A percentile compares a stretch with the other conserved stretches of the same genome.
phyloP scores from a whole-genome alignment of 2,113 vertebrate genomes.

The Microcebus ravelobensis region DNA sequence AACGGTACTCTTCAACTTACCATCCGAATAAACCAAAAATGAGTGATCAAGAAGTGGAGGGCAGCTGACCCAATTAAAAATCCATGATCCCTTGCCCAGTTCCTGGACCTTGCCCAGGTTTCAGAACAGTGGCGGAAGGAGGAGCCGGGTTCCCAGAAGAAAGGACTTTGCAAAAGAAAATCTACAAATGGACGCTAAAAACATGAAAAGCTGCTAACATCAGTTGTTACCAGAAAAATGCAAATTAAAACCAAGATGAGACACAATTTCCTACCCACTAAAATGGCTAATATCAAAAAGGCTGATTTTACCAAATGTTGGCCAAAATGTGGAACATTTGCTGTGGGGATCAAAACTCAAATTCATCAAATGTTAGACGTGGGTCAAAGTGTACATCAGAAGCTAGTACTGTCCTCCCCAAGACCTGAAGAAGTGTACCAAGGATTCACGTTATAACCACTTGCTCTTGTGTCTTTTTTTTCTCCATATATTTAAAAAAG shows the following conservation, averaged over 20 bases:
- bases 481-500: neutral
- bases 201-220: neutral
- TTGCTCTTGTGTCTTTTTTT: neutral
- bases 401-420: neutral
- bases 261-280: neutral
- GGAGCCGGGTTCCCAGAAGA: neutral
- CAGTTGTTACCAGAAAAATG: neutral
- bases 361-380: neutral
- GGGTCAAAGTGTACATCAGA: neutral
- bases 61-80: neutral
- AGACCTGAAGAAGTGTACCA: neutral
- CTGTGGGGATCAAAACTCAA: neutral
- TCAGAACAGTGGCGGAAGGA: neutral
- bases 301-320: neutral
- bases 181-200: neutral
- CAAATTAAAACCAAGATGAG: neutral
- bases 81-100: neutral
- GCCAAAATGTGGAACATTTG: neutral
- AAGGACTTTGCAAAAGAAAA: neutral
- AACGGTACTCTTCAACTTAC: neutral
- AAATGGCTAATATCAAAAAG: neutral
- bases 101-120: neutral
- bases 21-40: neutral
- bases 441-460: neutral
- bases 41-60: neutral